Base-by-base conservation (phyloP, 2,888 invertebrate species). In the Tryphoninae sp. region DNA sequence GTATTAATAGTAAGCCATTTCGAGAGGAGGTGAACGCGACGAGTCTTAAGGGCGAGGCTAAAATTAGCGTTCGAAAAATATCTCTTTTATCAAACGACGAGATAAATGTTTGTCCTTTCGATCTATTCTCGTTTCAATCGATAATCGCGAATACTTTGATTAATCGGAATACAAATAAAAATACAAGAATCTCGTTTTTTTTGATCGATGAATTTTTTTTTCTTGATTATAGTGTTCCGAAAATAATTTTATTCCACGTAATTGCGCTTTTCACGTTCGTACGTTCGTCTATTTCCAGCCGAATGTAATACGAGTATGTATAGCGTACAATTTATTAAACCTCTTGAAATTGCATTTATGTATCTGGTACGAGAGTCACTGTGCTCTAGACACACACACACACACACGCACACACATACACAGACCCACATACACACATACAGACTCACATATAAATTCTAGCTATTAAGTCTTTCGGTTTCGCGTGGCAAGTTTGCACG, bases 1-100 rank as follows among this genome's bases (percentile, higher is more conserved):
- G 16, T 79, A 68, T 79, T 61, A 79, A 79, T 79, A 79, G 75
- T 55, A 61, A 45, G 68, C 40, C 64, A 76, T 77, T 80, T 71
- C 33, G 65, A 71, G 78, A 65, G 65, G 6, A 26, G 13, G 64
- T 61, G 13, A 45, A 42, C 45, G 40, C 33, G 42, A 51, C n/a
- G 59, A 42, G 42, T 53, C 55, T 61, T 67, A 58, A 74, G 67
- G 74, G 33, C 33, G 33, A 33, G 33, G 3, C 33, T 33, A 33
- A 33, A 33, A 33, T 33, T 33, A 33, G 33, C 33, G 33, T 33
- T 33, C 1, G 0, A 45, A 2, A 45, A 45, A 45, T 45, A 45
- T 45, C 9, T 45, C 7, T 45, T 45, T 45, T 45, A 45, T 45
- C 9, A 45, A 13, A 45, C 33, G 7, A 33, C 33, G 33, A 4